Evolutionary conservation across 2,113 vertebrate species (phyloP), one percentile per base, ranked within the genome.

Genomic region (Eptesicus fuscus): DNA sequence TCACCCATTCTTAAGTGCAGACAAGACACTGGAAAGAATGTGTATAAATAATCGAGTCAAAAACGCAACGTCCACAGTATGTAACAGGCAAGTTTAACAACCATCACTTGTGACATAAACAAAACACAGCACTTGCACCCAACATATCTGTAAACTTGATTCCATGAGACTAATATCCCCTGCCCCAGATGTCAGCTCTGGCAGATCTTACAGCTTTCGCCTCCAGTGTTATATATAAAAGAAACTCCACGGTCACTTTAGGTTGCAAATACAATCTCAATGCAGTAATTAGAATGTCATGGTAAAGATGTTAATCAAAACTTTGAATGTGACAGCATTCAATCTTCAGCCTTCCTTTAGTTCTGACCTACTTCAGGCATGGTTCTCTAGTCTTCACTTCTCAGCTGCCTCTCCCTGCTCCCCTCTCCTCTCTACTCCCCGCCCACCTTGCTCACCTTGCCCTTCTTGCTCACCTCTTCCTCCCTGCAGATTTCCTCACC

Each of bases 241-340:
- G 74, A 30, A 51, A 53, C 5, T 84, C 44, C 51, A 77, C 84
- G 56, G 77, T 88, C 83, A 59, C 49, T 85, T 76, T 13, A 67
- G 73, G 14, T 80, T 67, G 53, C 59, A 77, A 73, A 89, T 35
- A 63, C 65, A 78, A 56, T 93, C 79, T 93, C 53, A 67, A 14
- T 86, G 82, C 73, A 71, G 74, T 91, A 86, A 93, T 93, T 93
- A 95, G 67, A 83, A 74, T 78, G 83, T 91, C 47, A 77, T 0
- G 0, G 53, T 9, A 30, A 83, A 82, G 77, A 83, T 78, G 53
- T 37, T 78, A 37, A 78, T 86, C 61, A 86, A 53, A 89, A 83
- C 44, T 40, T 51, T 42, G 91, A 83, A 74, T 0, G 1, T 51
- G 73, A 83, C 56, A 51, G 44, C 12, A 30, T 32, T 47, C 61